These are phyloP conservation scores for Pseudachorutes palmiensis DNA, from an alignment of 1,140 invertebrate genomes.

Conservation along the genomic window DNA sequence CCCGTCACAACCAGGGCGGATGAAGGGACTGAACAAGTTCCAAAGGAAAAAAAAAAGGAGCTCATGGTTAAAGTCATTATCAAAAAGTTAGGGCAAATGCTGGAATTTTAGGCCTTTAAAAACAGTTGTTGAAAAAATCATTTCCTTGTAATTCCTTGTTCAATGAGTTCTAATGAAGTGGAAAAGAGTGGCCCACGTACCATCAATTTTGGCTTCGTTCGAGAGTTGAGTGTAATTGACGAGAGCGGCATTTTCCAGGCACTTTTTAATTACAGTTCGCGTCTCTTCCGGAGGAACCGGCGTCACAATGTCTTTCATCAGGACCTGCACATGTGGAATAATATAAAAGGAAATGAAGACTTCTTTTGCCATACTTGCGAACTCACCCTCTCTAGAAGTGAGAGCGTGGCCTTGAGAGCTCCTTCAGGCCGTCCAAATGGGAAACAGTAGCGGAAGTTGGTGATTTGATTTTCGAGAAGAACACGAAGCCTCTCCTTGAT, in stretches of 20 bases:
- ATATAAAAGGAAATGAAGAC: too few species aligned
- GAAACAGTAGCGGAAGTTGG: slow-evolving; percentile 97
- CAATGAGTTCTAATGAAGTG: too few species aligned
- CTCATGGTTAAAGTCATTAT: too few species aligned
- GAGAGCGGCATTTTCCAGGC: slow-evolving; percentile 93
- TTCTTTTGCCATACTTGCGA: too few species aligned
- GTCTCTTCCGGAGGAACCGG: slow-evolving; percentile 87
- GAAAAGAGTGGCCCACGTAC: too few species aligned
- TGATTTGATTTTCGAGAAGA: slow-evolving; percentile 95
- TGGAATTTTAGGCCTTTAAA: too few species aligned
- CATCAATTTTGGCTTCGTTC: slow-evolving; percentile 94
- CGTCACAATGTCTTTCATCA: slow-evolving; percentile 98
- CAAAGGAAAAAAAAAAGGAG: slow-evolving; percentile 1
- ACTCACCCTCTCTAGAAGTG: slow-evolving; percentile 80
- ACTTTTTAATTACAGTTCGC: slow-evolving; percentile 87
- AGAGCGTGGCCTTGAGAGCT: slow-evolving; percentile 89
- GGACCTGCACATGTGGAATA: slow-evolving; percentile 57
- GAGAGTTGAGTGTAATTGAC: slow-evolving; percentile 95
- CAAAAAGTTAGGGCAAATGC: background rate
- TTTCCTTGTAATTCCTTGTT: too few species aligned
- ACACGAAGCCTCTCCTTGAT: slow-evolving; percentile 90
- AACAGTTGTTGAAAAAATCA: too few species aligned
- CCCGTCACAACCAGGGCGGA: too few species aligned
- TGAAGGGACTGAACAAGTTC: background rate
- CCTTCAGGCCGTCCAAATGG: slow-evolving; percentile 98